Conservation (phyloP, 2,113 vertebrate species). For the Charadrius vociferus region DNA sequence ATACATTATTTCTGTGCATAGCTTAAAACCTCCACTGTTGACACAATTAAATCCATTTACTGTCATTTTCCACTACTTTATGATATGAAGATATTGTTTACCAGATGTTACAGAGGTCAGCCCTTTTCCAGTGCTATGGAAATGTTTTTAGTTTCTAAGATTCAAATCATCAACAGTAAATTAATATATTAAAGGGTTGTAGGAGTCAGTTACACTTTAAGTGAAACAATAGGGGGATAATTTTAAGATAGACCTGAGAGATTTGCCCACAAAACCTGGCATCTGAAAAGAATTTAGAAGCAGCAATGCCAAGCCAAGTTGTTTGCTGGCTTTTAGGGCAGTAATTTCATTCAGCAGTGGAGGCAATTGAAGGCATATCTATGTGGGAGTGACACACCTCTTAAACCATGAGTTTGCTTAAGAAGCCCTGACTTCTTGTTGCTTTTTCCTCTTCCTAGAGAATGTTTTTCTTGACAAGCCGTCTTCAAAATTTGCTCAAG, state of each 20-base stretch:
- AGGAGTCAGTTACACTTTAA: not conserved
- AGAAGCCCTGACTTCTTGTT: constrained; percentile 36
- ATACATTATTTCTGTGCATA: not conserved
- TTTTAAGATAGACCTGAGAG: not conserved
- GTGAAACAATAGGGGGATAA: not conserved
- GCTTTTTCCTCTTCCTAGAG: constrained; percentile 77
- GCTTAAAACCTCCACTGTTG: not conserved
- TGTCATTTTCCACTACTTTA: not conserved
- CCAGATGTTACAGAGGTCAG: not conserved
- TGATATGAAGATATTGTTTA: not conserved
- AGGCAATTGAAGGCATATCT: not conserved
- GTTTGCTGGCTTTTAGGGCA: not conserved
- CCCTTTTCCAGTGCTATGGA: not conserved
- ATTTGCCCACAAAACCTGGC: not conserved
- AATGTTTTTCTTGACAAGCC: constrained; percentile 80
- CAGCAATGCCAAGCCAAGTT: not conserved
- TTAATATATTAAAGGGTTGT: not conserved
- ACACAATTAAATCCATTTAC: not conserved
- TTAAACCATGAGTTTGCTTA: not conserved
- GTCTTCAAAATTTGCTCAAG: constrained; percentile 81
- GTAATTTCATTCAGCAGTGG: not conserved
- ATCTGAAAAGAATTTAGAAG: not conserved
- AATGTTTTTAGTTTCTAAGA: not conserved
- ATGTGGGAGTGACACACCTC: not conserved
- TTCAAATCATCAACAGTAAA: not conserved